Evolutionary conservation across 2,113 vertebrate genomes (phyloP).

Genomic region (Oryzias celebensis): DNA sequence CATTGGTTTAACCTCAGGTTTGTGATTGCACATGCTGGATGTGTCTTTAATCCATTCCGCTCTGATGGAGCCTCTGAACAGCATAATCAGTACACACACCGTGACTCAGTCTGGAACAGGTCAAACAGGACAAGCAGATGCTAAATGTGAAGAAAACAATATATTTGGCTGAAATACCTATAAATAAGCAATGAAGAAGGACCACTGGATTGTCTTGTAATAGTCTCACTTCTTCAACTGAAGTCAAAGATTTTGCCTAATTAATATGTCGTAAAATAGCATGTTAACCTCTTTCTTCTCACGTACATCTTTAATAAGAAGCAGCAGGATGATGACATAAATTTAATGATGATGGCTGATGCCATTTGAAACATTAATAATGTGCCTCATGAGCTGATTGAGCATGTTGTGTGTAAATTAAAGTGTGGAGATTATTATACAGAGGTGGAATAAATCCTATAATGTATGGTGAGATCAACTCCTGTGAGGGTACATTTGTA

Average conservation of each 20-base stretch:
- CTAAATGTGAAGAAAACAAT: background rate
- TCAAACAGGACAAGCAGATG: background rate
- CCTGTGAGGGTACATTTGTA: conserved; percentile 11
- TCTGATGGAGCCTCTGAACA: background rate
- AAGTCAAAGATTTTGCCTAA: conserved; percentile 15
- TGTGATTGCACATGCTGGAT: background rate
- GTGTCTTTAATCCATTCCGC: background rate
- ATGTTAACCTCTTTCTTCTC: no score
- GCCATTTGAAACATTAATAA: conserved; percentile 21
- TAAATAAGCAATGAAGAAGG: background rate
- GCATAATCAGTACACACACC: background rate
- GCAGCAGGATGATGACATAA: conserved; percentile 9
- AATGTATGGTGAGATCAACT: conserved; percentile 26
- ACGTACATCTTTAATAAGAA: conserved; percentile 3
- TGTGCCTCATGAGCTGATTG: conserved; percentile 1
- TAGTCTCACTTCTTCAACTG: conserved; percentile 9
- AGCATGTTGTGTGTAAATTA: conserved; percentile 1
- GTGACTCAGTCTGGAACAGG: background rate
- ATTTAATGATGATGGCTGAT: conserved; percentile 32
- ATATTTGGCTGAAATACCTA: background rate
- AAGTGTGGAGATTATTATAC: background rate
- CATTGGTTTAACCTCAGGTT: conserved; percentile 6
- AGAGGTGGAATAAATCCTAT: conserved; percentile 14
- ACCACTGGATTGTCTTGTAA: background rate
- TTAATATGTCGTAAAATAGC: no score